Evolutionary conservation across 2,113 vertebrate genomes (phyloP).

Genomic region (Isurus oxyrinchus): DNA sequence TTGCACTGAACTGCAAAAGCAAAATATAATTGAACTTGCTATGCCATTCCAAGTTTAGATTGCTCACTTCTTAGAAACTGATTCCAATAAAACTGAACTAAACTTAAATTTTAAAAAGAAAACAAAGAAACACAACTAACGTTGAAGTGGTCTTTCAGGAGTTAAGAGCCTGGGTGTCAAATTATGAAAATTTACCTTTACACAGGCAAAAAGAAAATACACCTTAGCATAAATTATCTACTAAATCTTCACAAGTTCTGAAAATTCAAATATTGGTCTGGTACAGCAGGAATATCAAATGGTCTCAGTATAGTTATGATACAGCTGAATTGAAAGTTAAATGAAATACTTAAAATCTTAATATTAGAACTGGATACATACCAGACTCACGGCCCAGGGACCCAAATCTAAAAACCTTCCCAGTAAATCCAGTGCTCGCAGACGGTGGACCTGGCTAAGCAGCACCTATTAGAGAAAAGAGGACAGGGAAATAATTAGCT

Average conservation of each 20-base stretch:
- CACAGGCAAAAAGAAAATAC: not conserved
- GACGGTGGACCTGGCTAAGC: conserved; percentile 90
- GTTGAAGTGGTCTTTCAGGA: not conserved
- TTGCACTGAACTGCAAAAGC: not conserved
- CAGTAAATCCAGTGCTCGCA: conserved; percentile 84
- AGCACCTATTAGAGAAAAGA: conserved; percentile 71
- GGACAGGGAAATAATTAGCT: not conserved
- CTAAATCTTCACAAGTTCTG: not conserved
- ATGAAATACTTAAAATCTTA: not conserved
- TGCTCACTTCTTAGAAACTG: not conserved
- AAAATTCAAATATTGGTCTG: not conserved
- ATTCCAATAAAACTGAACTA: not conserved
- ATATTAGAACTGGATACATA: conserved; percentile 49
- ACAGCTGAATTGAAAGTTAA: not conserved
- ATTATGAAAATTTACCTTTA: not conserved
- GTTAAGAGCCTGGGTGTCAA: not conserved
- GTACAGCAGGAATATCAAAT: not conserved
- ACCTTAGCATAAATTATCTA: not conserved
- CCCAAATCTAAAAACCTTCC: conserved; percentile 92
- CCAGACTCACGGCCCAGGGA: conserved; percentile 96
- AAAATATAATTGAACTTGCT: not conserved
- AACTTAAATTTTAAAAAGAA: not conserved
- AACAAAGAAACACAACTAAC: not conserved
- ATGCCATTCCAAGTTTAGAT: not conserved
- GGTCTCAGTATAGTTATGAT: not conserved